Evolutionary conservation across 1,140 invertebrate species (phyloP).

Genomic region (Epicauta chinensis): DNA sequence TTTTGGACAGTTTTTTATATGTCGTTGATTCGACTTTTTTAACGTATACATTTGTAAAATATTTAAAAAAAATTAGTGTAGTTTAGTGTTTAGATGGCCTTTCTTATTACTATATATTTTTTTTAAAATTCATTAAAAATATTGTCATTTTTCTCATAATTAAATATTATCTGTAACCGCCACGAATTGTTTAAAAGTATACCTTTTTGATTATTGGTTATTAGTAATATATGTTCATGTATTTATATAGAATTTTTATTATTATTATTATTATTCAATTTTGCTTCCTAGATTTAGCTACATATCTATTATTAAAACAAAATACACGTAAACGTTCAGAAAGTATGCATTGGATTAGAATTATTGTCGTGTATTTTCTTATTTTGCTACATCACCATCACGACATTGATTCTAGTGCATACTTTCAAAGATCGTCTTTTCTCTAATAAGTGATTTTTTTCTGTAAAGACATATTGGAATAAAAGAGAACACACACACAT

Average conservation of each 20-base stretch:
- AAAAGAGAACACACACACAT: too few species aligned
- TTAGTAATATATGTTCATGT: constrained; percentile 5
- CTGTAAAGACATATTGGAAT: too few species aligned
- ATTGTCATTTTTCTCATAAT: neutral
- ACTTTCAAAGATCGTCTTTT: too few species aligned
- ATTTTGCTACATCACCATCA: too few species aligned
- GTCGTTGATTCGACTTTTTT: constrained; percentile 35
- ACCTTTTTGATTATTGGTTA: constrained; percentile 7
- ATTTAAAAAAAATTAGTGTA: constrained; percentile 26
- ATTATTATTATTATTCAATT: constrained; percentile 3
- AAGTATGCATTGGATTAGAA: too few species aligned
- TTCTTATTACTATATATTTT: constrained; percentile 7
- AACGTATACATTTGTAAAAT: constrained; percentile 40
- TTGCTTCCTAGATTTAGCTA: constrained; percentile 20
- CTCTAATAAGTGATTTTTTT: too few species aligned
- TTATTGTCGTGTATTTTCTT: too few species aligned
- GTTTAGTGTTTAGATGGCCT: constrained; percentile 21
- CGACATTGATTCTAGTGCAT: too few species aligned
- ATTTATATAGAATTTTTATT: constrained; percentile 22
- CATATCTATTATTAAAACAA: constrained; percentile 16
- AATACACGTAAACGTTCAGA: neutral
- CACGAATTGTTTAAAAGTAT: constrained; percentile 18
- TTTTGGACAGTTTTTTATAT: constrained; percentile 35
- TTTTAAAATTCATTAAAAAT: constrained; percentile 9
- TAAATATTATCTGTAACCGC: neutral